These are phyloP conservation scores for Ypsolopha sequella DNA, from an alignment of 2,888 invertebrate species.

Conservation along the genomic window DNA sequence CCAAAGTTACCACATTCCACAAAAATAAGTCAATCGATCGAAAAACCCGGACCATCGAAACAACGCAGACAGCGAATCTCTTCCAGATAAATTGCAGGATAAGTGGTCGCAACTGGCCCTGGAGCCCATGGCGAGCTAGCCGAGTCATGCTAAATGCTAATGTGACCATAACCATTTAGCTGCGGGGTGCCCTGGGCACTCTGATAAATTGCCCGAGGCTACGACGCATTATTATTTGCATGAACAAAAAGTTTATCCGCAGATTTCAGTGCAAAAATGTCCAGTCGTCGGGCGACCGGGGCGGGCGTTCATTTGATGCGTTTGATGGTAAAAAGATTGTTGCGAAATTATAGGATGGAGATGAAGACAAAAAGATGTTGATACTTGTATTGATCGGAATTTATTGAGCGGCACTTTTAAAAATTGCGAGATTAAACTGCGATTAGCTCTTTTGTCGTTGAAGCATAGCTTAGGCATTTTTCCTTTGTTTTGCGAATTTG, in stretches of 20 bases:
- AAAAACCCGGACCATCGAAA: too few relatives aligned
- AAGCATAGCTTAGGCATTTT: too few relatives aligned
- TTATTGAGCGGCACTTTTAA: background rate
- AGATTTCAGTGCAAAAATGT: background rate
- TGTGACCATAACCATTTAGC: conserved; percentile 14
- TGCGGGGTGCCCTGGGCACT: conserved; percentile 8
- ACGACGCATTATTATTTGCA: conserved; percentile 3
- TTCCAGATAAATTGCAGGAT: too few relatives aligned
- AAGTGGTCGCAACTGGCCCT: too few relatives aligned
- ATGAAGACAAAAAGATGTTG: background rate
- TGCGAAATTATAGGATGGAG: background rate
- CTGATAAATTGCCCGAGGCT: conserved; percentile 9
- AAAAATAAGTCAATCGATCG: too few relatives aligned
- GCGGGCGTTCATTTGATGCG: background rate
- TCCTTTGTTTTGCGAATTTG: too few relatives aligned
- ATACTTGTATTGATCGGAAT: background rate
- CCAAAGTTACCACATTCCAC: too few relatives aligned
- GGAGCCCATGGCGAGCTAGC: background rate
- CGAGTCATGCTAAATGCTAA: conserved; percentile 12
- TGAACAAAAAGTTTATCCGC: background rate
- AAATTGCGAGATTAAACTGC: too few relatives aligned
- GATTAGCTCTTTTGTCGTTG: too few relatives aligned
- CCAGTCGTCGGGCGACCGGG: background rate
- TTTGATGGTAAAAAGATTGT: background rate
- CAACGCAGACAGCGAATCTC: too few relatives aligned